phyloP scores from a whole-genome alignment of 2,797 vertebrate species.

The Neosalanx taihuensis region DNA sequence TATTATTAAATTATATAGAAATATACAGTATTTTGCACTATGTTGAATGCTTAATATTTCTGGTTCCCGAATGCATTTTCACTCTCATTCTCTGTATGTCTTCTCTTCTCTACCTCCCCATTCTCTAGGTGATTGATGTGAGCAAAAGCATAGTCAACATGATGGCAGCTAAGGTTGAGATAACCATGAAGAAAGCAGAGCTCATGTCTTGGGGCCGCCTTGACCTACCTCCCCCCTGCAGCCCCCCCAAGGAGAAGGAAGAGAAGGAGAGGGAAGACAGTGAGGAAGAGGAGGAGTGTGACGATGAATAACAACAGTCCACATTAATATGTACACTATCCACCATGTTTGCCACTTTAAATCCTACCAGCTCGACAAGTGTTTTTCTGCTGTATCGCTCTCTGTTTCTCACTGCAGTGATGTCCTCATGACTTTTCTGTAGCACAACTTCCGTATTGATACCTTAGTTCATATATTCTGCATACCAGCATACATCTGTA shows the following conservation, averaged over 20 bases:
- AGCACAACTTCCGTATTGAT: neutral
- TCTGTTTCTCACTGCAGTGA: neutral
- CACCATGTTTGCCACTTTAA: too few species aligned
- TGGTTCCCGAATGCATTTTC: neutral
- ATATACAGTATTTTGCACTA: too few species aligned
- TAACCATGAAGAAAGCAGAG: constrained; percentile 92
- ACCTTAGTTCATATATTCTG: neutral
- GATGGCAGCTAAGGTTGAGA: constrained; percentile 92
- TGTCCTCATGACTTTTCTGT: neutral
- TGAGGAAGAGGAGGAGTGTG: constrained; percentile 33
- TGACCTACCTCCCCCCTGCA: constrained; percentile 79
- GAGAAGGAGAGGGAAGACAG: constrained; percentile 49
- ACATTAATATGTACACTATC: neutral
- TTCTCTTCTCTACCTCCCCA: neutral
- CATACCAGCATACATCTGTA: neutral
- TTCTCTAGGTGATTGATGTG: constrained; percentile 84
- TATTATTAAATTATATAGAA: too few species aligned
- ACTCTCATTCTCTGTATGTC: neutral
- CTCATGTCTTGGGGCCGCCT: constrained; percentile 90
- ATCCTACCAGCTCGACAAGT: neutral
- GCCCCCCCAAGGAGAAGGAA: constrained; percentile 51
- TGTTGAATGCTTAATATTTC: neutral
- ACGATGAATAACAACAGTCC: constrained; percentile 48
- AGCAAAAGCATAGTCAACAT: constrained; percentile 88
- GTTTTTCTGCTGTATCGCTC: neutral